phyloP scores from a whole-genome alignment of 2,113 vertebrate genomes.

The Odontophorus gujanensis region DNA sequence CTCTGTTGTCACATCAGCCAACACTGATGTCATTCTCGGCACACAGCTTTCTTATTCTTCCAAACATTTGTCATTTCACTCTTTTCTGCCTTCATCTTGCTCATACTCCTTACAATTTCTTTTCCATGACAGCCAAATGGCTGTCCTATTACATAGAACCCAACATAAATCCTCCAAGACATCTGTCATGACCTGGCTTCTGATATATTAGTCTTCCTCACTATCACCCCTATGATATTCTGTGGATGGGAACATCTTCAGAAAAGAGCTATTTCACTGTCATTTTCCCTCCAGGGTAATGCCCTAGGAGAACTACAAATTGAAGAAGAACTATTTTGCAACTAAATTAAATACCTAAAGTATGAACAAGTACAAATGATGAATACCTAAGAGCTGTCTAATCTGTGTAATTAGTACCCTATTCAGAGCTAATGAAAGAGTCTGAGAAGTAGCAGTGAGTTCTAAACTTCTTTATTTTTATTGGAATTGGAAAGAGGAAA shows the following conservation, averaged over 20 bases:
- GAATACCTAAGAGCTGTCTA: constrained; percentile 37
- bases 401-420: constrained; percentile 20
- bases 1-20: background rate
- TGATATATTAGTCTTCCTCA: background rate
- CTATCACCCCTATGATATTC: background rate
- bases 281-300: background rate
- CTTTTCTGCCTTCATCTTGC: background rate
- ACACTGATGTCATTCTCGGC: fast-evolving
- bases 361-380: constrained; percentile 1
- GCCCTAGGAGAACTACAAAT: constrained; percentile 29
- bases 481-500: background rate
- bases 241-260: background rate
- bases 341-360: constrained; percentile 34
- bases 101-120: background rate
- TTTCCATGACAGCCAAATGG: background rate
- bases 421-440: constrained; percentile 32
- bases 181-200: background rate
- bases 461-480: background rate
- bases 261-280: background rate
- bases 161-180: background rate
- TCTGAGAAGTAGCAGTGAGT: constrained; percentile 2
- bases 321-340: background rate
- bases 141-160: background rate
- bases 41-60: background rate
- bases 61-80: background rate